Percentiles rank a stretch among this genome's conserved stretches.
These are phyloP conservation scores for Spialia ferax DNA, from an alignment of 2,888 invertebrate genomes.

Conservation along the genomic window DNA sequence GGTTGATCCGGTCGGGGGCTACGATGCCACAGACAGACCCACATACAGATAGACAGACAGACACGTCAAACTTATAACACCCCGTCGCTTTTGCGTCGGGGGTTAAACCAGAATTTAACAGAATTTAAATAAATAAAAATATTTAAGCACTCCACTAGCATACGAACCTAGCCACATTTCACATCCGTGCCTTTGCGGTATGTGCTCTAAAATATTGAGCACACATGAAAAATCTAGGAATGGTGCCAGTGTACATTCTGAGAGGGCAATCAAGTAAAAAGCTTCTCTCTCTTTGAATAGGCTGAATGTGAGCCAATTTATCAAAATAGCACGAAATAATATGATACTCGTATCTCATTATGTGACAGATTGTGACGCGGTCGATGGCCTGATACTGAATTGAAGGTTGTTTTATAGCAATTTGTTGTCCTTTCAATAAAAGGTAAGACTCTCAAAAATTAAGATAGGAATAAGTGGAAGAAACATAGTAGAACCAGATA, in stretches of 20 bases:
- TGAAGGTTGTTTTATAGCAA: neutral
- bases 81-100: too few species aligned
- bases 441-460: neutral
- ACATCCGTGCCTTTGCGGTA: constrained; percentile 15
- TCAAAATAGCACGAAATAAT: constrained; percentile 28
- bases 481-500: too few species aligned
- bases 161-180: constrained; percentile 21
- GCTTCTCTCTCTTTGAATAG: constrained; percentile 51
- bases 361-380: constrained; percentile 10
- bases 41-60: too few species aligned
- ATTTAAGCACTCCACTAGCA: neutral
- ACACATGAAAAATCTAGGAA: constrained; percentile 34
- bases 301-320: constrained; percentile 57
- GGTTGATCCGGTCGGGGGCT: too few species aligned
- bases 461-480: neutral
- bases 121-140: neutral
- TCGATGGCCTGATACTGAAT: neutral
- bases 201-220: constrained; percentile 33
- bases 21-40: too few species aligned
- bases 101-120: neutral
- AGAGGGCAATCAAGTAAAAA: constrained; percentile 66
- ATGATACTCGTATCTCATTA: constrained; percentile 25
- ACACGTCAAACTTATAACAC: too few species aligned
- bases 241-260: constrained; percentile 41
- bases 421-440: neutral